These are phyloP conservation scores for Chascanopsetta lugubris DNA, from an alignment of 2,113 vertebrate species.

Conservation along the genomic window DNA sequence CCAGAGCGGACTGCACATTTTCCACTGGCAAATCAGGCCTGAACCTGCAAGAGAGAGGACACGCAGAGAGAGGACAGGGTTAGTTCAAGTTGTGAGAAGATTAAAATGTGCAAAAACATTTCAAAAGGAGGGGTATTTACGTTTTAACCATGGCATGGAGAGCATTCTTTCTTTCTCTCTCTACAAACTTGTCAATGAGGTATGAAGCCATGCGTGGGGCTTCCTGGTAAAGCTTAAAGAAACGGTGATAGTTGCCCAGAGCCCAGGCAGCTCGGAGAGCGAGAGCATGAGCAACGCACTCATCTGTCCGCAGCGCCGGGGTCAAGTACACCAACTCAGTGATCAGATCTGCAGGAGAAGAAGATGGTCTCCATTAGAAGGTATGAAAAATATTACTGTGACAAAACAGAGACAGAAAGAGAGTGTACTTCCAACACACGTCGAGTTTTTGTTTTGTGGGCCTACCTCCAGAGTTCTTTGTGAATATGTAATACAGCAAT, in stretches of 20 bases:
- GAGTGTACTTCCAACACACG: too few species aligned
- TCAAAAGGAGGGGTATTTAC: conserved; percentile 83
- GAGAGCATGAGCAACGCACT: conserved; percentile 87
- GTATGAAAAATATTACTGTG: neutral
- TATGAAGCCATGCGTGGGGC: conserved; percentile 92
- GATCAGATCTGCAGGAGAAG: conserved; percentile 82
- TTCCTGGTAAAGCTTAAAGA: conserved; percentile 87
- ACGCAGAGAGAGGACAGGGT: neutral
- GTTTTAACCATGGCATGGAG: conserved; percentile 93
- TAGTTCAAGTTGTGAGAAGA: neutral
- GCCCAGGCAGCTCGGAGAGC: conserved; percentile 89
- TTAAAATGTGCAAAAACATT: neutral
- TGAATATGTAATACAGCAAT: conserved; percentile 93
- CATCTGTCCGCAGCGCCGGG: conserved; percentile 83
- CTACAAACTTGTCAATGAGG: conserved; percentile 94
- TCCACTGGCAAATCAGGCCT: conserved; percentile 84
- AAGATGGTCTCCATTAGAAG: neutral
- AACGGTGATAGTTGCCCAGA: conserved; percentile 88
- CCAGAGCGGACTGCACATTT: conserved; percentile 90
- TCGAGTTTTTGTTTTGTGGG: too few species aligned
- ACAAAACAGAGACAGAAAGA: too few species aligned
- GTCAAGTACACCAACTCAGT: conserved; percentile 91
- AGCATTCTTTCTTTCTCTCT: conserved; percentile 88
- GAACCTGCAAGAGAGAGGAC: conserved; percentile 73
- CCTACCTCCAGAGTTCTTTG: conserved; percentile 90